A percentile compares a stretch with the other conserved stretches of the same genome.
phyloP scores from a whole-genome alignment of 2,888 invertebrate species.

The Aphodius sticticus region DNA sequence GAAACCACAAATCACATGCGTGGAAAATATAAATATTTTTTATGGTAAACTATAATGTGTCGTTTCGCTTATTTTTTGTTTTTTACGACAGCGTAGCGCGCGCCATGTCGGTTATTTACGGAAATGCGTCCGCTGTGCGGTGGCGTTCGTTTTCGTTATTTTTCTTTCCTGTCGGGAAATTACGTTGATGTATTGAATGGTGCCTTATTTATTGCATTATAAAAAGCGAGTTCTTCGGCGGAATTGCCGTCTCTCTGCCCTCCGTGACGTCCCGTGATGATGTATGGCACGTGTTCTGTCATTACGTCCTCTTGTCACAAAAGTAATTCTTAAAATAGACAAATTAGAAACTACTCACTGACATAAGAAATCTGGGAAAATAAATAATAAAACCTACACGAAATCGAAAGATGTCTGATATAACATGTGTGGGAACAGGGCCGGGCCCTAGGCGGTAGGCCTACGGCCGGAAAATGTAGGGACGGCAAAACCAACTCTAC shows the following conservation, averaged over 20 bases:
- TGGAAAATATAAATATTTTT: slow-evolving; percentile 35
- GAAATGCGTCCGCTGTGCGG: background rate
- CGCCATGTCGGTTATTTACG: background rate
- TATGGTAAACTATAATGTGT: background rate
- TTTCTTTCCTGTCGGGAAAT: slow-evolving; percentile 4
- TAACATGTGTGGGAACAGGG: no score
- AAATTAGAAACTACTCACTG: background rate
- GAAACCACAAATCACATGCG: slow-evolving; percentile 36
- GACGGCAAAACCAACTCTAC: no score
- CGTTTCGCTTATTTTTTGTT: background rate
- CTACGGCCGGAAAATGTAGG: no score
- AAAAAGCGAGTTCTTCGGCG: background rate
- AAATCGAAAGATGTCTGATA: no score
- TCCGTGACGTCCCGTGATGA: background rate
- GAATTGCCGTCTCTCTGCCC: background rate
- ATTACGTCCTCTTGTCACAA: background rate
- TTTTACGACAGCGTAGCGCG: background rate
- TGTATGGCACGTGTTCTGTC: background rate
- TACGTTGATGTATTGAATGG: slow-evolving; percentile 4
- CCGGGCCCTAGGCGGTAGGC: no score
- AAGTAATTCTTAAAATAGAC: background rate
- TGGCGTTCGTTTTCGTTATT: slow-evolving; percentile 4
- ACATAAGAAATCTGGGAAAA: background rate
- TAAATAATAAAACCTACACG: background rate
- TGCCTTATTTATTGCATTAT: background rate